These are phyloP conservation scores for Smutsia gigantea DNA, from an alignment of 2,797 vertebrate genomes.

Conservation along the genomic window DNA sequence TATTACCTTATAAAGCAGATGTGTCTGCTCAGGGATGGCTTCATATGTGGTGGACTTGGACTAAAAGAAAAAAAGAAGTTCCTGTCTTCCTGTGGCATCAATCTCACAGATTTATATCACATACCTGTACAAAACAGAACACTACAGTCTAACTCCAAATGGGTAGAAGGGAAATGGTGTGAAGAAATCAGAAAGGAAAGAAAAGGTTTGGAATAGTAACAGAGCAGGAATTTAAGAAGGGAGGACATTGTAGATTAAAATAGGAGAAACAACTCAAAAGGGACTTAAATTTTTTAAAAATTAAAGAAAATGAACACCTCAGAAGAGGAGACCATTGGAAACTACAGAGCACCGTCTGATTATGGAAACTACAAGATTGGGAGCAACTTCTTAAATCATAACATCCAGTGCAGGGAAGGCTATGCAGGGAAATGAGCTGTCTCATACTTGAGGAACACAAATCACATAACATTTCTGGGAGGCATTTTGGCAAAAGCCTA, in stretches of 20 bases:
- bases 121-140: neutral
- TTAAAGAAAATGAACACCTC: slow-evolving; percentile 13
- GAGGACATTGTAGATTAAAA: slow-evolving; percentile 24
- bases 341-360: neutral
- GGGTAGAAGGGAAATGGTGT: neutral
- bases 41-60: slow-evolving; percentile 32
- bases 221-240: slow-evolving; percentile 4
- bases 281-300: neutral
- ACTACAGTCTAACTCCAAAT: neutral
- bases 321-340: neutral
- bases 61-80: neutral
- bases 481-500: slow-evolving; percentile 50
- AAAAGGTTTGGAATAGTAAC: slow-evolving; percentile 4
- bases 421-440: neutral
- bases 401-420: neutral
- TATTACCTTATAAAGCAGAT: neutral
- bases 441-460: slow-evolving; percentile 1
- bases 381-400: slow-evolving; percentile 28
- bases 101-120: neutral
- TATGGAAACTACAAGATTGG: neutral
- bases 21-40: neutral
- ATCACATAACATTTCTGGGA: slow-evolving; percentile 10
- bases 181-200: slow-evolving; percentile 33
- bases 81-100: neutral
- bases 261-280: neutral